Evolutionary conservation across 1,140 invertebrate species (phyloP).

Genomic region (Vollenhovia emeryi): DNA sequence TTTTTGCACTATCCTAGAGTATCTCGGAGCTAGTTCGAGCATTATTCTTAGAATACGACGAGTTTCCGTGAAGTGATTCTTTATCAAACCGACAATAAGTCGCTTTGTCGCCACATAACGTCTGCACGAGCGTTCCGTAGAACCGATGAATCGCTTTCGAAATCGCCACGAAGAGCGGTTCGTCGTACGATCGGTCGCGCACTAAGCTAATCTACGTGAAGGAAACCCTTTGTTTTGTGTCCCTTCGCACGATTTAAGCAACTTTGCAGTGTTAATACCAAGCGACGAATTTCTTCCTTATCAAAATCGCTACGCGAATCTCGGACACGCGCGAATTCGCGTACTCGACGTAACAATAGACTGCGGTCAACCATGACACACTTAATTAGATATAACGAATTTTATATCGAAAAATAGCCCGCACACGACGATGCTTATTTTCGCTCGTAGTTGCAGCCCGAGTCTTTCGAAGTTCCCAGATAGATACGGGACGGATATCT

Average conservation of each 20-base stretch:
- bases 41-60: constrained; percentile 9
- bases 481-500: background rate
- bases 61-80: constrained; percentile 27
- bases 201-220: background rate
- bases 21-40: background rate
- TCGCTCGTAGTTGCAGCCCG: constrained; percentile 53
- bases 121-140: background rate
- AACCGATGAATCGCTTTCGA: background rate
- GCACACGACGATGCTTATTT: constrained; percentile 53
- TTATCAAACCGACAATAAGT: constrained; percentile 53
- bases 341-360: constrained; percentile 52
- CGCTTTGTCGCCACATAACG: constrained; percentile 35
- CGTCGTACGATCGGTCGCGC: background rate
- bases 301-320: constrained; percentile 33
- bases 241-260: constrained; percentile 21
- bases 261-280: background rate
- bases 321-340: background rate
- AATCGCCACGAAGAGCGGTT: background rate
- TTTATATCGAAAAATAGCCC: constrained; percentile 57
- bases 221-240: constrained; percentile 15
- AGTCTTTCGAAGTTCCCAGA: background rate
- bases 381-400: constrained; percentile 66
- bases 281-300: constrained; percentile 28
- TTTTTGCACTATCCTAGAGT: background rate
- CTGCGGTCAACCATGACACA: constrained; percentile 64